Evolutionary conservation across 2,797 vertebrate species (phyloP), one percentile per base, ranked within the genome.

Genomic region (Poeciliopsis paucimaculata): DNA sequence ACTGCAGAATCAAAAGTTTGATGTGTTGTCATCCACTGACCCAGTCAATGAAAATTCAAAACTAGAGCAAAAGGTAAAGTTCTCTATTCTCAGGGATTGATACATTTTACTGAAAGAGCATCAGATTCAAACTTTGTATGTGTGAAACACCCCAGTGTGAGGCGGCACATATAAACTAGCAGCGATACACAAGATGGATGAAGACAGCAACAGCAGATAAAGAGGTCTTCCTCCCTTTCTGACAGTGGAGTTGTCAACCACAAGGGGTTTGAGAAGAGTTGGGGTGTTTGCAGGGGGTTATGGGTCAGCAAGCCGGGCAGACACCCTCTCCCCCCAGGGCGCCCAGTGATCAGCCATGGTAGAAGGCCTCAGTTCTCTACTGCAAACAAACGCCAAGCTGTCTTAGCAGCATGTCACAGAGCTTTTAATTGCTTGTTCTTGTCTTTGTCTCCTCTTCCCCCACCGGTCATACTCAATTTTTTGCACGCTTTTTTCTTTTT

Each of bases 401-500:
- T 95, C 94, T 88, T 80, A 89, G 92, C 92, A 92, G 91, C 92
- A 93, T 95, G 94, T 95, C 94, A 94, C 86, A 83, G 80, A 87
- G 90, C 90, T 93, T 94, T 95, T 96, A 96, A 96, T 95, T 95
- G 94, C 95, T 94, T 94, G 93, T 94, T 95, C 86, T 90, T 94
- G 86, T 94, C 91, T 89, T 81, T 90, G 82, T 86, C 34, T 84
- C 73, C 75, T 78, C 80, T 71, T 82, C 53, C 82, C 49, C 75
- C 66, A 68, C 64, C 81, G 47, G 64, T 77, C 55, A 46, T 23
- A 82, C 82, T 84, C 77, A 82, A 75, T 76, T 82, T 87, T 77
- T 83, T 78, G 84, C 16, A 4, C 55, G 7, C 20, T 47, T 49
- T 23, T 46, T 46, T 45, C 3, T 49, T 70, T 49, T 72, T 36